These are phyloP conservation scores for Heliconius aoede DNA, from an alignment of 2,888 invertebrate genomes.

Conservation along the genomic window DNA sequence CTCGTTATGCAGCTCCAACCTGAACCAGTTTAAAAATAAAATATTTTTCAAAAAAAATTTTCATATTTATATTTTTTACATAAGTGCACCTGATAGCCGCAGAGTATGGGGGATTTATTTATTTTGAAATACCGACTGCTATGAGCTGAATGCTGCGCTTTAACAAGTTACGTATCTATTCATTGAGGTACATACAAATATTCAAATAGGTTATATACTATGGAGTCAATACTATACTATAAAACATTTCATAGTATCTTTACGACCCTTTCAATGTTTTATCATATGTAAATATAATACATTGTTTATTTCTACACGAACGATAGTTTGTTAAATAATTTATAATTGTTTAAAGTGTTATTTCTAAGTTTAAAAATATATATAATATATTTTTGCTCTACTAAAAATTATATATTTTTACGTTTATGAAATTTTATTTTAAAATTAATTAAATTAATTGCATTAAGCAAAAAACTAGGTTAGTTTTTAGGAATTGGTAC, in stretches of 20 bases:
- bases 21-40: slow-evolving; percentile 27
- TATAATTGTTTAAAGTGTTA: not conserved
- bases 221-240: not conserved
- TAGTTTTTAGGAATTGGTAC: no score
- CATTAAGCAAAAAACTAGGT: no score
- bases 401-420: no score
- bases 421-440: no score
- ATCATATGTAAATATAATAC: slow-evolving; percentile 5
- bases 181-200: not conserved
- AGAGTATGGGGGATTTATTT: slow-evolving; percentile 4
- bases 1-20: slow-evolving; percentile 35
- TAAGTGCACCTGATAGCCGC: slow-evolving; percentile 14
- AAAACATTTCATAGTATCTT: slow-evolving; percentile 1
- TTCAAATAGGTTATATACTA: not conserved
- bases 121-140: slow-evolving; percentile 1
- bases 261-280: not conserved
- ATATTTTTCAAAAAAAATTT: slow-evolving; percentile 1
- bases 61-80: slow-evolving; percentile 26
- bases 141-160: not conserved
- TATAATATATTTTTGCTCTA: not conserved
- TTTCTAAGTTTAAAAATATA: not conserved
- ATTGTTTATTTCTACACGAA: not conserved
- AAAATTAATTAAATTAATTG: no score
- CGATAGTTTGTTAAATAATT: not conserved
- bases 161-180: slow-evolving; percentile 8